phyloP scores from a whole-genome alignment of 2,113 vertebrate genomes.

The Hylia prasina region DNA sequence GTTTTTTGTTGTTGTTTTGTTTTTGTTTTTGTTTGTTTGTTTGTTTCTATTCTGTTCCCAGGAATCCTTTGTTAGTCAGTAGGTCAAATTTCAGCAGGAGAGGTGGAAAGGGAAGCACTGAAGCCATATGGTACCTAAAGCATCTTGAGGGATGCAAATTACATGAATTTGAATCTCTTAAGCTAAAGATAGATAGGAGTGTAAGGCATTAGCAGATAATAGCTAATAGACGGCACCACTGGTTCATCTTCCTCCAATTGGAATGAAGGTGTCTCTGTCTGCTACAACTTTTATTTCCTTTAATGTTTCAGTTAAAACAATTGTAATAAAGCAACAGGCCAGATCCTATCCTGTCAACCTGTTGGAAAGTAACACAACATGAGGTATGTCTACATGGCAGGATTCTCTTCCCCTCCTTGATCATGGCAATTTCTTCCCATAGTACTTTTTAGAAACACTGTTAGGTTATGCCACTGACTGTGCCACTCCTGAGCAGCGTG shows the following conservation, averaged over 20 bases:
- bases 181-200: neutral
- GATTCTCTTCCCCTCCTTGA: neutral
- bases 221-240: neutral
- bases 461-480: neutral
- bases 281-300: neutral
- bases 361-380: neutral
- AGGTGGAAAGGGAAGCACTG: neutral
- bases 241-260: neutral
- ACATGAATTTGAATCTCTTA: neutral
- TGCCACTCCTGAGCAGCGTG: fast-evolving
- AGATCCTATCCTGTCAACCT: neutral
- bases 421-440: neutral
- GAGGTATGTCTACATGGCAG: neutral
- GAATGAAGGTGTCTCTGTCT: neutral
- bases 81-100: neutral
- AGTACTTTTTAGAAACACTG: neutral
- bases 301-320: neutral
- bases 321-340: neutral
- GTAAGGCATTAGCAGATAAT: neutral
- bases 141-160: neutral
- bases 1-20: neutral
- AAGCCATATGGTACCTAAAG: neutral
- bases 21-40: neutral
- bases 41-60: neutral
- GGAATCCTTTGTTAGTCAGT: neutral